These are phyloP conservation scores for Trichechus manatus DNA, from an alignment of 2,113 vertebrate genomes.

Conservation along the genomic window DNA sequence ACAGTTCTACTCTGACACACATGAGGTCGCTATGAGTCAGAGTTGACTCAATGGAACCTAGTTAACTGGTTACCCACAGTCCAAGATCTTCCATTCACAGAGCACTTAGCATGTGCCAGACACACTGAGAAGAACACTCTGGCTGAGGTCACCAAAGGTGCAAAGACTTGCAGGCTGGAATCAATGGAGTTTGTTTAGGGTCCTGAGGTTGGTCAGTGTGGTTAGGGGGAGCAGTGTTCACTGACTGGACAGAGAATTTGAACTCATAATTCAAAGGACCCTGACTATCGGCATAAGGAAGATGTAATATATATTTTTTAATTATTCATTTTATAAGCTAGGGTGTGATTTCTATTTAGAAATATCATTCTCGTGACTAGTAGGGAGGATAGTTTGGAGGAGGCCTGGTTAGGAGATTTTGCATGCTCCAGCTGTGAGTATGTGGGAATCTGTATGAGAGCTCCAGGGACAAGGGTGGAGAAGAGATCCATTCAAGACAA, in stretches of 20 bases:
- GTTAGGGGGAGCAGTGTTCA: fast-evolving
- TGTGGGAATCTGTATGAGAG: neutral
- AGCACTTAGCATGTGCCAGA: neutral
- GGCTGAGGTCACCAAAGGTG: neutral
- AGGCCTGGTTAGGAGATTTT: neutral
- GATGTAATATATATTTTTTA: neutral
- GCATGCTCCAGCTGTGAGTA: neutral
- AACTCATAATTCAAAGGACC: too few relatives aligned
- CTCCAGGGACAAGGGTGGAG: neutral
- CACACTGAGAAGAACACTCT: neutral
- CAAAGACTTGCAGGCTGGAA: neutral
- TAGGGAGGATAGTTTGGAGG: neutral
- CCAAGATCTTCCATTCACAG: neutral
- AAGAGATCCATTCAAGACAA: neutral
- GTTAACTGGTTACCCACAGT: neutral
- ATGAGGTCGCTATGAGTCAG: neutral
- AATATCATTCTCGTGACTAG: neutral
- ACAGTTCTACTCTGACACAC: neutral
- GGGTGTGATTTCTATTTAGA: neutral
- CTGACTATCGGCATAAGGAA: neutral
- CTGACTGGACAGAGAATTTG: neutral
- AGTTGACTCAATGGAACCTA: neutral
- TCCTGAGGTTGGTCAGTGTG: fast-evolving
- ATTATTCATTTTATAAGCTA: neutral
- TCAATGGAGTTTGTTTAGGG: neutral